Evolutionary conservation across 1,140 invertebrate genomes (phyloP).

Genomic region (Schlechtendalia chinensis): DNA sequence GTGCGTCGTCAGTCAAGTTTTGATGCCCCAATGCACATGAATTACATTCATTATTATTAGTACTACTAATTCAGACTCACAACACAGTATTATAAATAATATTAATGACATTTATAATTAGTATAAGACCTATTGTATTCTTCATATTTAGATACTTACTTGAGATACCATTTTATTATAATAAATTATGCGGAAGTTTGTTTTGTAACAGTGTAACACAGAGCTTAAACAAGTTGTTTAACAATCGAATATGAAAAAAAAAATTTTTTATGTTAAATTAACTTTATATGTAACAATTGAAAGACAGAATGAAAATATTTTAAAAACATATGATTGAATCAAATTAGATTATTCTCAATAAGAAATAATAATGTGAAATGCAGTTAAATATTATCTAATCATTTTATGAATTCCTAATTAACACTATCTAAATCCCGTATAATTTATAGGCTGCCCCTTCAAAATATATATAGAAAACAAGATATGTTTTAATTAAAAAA

Average conservation of each 20-base stretch:
- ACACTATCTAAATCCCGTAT: not conserved
- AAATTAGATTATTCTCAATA: not conserved
- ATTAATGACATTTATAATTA: not conserved
- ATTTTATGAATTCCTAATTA: not conserved
- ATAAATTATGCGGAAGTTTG: not conserved
- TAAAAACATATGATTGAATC: not conserved
- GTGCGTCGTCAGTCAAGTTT: too few species aligned
- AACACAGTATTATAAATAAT: too few species aligned
- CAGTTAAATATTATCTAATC: conserved; percentile 31
- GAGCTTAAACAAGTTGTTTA: not conserved
- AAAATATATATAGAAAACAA: not conserved
- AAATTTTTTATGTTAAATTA: not conserved
- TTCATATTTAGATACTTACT: conserved; percentile 1
- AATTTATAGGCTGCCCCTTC: not conserved
- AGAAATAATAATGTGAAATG: not conserved
- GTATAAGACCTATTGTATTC: not conserved
- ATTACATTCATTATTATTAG: too few species aligned
- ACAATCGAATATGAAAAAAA: not conserved
- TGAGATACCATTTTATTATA: not conserved
- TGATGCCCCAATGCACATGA: too few species aligned
- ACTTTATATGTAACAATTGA: not conserved
- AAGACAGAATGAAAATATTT: not conserved
- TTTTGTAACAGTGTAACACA: not conserved
- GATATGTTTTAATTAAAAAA: not conserved
- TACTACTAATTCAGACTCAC: too few species aligned